Evolutionary conservation across 2,113 vertebrate species (phyloP), one percentile per base, ranked within the genome.

Genomic region (Furnarius figulus): DNA sequence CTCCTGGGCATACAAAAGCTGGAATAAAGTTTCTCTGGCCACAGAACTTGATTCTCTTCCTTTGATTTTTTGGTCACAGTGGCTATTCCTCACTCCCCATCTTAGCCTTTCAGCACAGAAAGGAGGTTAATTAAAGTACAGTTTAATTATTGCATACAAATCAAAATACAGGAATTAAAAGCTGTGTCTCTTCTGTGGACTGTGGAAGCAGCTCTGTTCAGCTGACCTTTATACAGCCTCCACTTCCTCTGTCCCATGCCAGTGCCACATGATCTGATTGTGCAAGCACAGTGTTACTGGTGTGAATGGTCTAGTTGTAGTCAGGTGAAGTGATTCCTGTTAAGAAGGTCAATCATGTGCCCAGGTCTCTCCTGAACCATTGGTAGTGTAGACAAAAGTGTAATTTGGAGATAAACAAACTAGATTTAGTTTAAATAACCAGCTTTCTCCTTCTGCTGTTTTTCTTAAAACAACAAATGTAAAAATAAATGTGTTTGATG

Each of bases 161-260:
- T 79, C 10, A 56, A 42, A 94, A 89, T 40, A 28, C 22, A 37
- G 44, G 55, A 77, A 10, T 73, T 31, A 50, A 79, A 75, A 77
- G 5, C 4, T 7, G 3, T 39, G 11, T 6, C 33, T 78, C 30
- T 82, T 74, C 28, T 0, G 0, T 55, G 65, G 55, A 8, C 37
- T 88, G 14, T 49, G 37, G 53, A 28, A 90, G n/a, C 49, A n/a
- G 46, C 20, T 37, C 37, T 30, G 53, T 49, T 90, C 53, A 58
- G 42, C 33, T 85, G 82, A 70, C 35, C 23, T 85, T 62, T 65
- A 0, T 3, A 6, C 23, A 31, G 14, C 15, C 12, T 67, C 31
- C 31, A 15, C 31, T 93, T 91, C 49, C 55, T 35, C 37, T 46
- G 7, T 50, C 44, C 40, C 0, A 0, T 62, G 79, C 39, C 1